Evolutionary conservation across 2,113 vertebrate species (phyloP), one percentile per base, ranked within the genome.

Genomic region (Mixornis gularis): DNA sequence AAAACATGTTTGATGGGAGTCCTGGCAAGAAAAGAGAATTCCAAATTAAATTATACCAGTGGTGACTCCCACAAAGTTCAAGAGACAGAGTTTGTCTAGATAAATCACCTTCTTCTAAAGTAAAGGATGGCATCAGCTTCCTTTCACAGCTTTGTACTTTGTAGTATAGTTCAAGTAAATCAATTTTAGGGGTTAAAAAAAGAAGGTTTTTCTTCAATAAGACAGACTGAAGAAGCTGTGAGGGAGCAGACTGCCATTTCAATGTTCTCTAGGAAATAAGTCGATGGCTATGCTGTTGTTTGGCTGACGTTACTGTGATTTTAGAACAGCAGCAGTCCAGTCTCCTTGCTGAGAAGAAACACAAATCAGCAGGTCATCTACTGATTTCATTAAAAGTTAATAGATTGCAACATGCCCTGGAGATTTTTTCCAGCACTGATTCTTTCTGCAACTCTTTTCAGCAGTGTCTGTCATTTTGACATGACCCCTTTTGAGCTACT

Each of bases 381-480:
- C 94, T 77, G 90, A 95, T 96, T 95, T 95, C 93, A 95, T 96
- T 96, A 96, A 95, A 96, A 96, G 85, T 95, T 95, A 96, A 95
- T 95, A 95, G 94, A 92, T 89, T 93, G 89, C 91, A 96, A 95
- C 94, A 85, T 95, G 78, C 84, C 84, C 63, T 3, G n/a, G 84
- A 91, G 92, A 92, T 82, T 91, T 91, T 95, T 94, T 84, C 77
- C 89, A 92, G 44, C 80, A 58, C 73, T 76, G 77, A 92, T 91
- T 80, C 63, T 92, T 87, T 96, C 63, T 3, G 27, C 59, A 59
- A 69, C 41, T 32, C 36, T 60, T 95, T 93, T 91, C 81, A 91
- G 66, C 74, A 82, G 66, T 41, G 63, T 22, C 41, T 95, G 38
- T 64, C 63, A 77, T 96, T 95, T 92, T 92, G 80, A 93, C 59